These are phyloP conservation scores for Delia radicum DNA, from an alignment of 1,140 invertebrate genomes.

Conservation along the genomic window DNA sequence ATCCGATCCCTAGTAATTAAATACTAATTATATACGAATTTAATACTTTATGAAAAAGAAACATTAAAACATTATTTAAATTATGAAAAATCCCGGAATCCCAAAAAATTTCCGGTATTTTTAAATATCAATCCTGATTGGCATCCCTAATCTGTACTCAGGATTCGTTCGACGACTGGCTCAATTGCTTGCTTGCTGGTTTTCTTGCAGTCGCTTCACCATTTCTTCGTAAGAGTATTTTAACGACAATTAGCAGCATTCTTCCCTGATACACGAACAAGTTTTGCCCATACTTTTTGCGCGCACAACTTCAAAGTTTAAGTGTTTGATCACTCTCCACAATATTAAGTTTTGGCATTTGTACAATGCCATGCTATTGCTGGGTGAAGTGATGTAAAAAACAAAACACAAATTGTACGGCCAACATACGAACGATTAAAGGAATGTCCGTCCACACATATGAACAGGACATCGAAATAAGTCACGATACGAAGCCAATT, in stretches of 20 bases:
- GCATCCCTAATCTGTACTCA: no score
- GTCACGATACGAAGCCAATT: constrained; percentile 18
- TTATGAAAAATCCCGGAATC: no score
- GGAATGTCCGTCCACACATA: neutral
- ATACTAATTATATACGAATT: no score
- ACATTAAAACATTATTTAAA: no score
- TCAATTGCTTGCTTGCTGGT: no score
- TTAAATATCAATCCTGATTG: no score
- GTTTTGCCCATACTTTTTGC: neutral
- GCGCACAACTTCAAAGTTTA: neutral
- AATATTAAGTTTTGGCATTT: constrained; percentile 10
- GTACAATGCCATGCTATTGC: neutral
- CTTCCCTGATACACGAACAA: neutral
- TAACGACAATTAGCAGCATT: neutral
- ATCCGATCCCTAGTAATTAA: no score
- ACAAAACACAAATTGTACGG: neutral
- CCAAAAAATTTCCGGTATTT: no score
- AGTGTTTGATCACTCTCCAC: constrained; percentile 5
- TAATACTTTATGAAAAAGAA: no score
- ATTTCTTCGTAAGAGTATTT: neutral
- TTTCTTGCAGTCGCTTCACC: neutral
- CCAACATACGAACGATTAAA: neutral
- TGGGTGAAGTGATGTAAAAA: neutral
- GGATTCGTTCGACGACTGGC: no score
- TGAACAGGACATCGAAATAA: constrained; percentile 7